Base-by-base conservation (phyloP, 1,140 invertebrate genomes). In the Orchesella cincta region DNA sequence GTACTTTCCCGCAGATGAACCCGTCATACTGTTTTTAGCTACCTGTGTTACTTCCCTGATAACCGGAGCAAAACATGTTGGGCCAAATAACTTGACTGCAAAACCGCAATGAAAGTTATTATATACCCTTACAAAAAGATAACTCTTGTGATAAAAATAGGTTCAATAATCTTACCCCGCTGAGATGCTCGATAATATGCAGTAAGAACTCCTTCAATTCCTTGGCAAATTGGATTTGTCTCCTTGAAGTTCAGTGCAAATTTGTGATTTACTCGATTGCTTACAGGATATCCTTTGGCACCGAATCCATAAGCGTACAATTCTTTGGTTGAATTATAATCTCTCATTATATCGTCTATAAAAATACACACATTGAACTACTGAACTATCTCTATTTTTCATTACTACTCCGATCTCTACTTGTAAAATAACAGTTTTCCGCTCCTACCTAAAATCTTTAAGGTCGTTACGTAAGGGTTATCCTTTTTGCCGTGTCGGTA, bases 391-490 rank as follows among this genome's bases (percentile, higher is more conserved):
- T 31, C 12, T 33, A 12, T 67, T 18, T 1, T 67, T 31, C 29
- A 67, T 67, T 5, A 33, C 2, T n/a, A 67, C 23, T 31, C 5
- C 33, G 29, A 67, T 18, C 2, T 67, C 8, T 67, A 16, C 62
- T 67, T 67, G 23, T 23, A 31, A 29, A 8, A 23, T 12, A 73
- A 31, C 29, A 8, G 31, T 20, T 12, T 3, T 3, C 18, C 29
- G 26, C 29, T 34, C 29, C 12, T 51, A 12, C 88, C 88, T 26
- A 90, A 87, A 75, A 88, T 84, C 52, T 83, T 81, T 12, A 90
- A 86, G 28, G 88, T 88, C 16, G 83, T 81, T 62, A 86, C 83
- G 78, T 90, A 90, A 78, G 88, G 86, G 83, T 90, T 89, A 34
- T 82, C 81, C 36, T 1, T n/a, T 39, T 74, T 74, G 23, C 71